Conservation (phyloP, 1,140 invertebrate species). For the Bactericera cockerelli region DNA sequence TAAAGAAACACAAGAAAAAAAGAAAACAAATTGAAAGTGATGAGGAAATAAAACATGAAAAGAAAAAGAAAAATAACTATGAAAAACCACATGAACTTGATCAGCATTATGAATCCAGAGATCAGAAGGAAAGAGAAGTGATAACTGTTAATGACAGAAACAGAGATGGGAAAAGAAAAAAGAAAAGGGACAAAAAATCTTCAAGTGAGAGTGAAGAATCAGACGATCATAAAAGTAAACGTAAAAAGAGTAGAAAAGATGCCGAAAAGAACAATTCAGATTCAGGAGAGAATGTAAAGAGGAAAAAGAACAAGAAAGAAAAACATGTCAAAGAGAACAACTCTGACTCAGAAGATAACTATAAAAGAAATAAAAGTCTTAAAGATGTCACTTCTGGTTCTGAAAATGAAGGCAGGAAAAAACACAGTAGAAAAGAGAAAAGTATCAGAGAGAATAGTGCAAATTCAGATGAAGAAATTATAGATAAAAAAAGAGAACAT, state of each 20-base stretch:
- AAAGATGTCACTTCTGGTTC: no score
- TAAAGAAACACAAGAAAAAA: constrained; percentile 7
- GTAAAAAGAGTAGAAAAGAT: constrained; percentile 9
- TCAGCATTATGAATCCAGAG: constrained; percentile 14
- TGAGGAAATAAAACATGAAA: constrained; percentile 14
- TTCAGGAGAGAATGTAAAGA: neutral
- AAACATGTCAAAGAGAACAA: neutral
- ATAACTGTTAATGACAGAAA: constrained; percentile 11
- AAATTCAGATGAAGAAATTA: no score
- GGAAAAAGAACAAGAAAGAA: constrained; percentile 1
- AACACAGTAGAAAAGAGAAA: no score
- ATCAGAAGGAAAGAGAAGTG: constrained; percentile 10
- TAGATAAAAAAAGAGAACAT: no score
- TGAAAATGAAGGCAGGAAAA: no score
- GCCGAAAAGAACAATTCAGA: neutral
- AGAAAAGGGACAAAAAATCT: neutral
- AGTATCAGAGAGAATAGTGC: no score
- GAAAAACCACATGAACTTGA: constrained; percentile 7
- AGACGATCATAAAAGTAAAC: neutral
- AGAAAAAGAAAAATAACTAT: constrained; percentile 7
- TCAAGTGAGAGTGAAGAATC: neutral
- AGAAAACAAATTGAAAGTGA: constrained; percentile 12
- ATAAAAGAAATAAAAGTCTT: no score
- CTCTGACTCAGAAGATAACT: neutral
- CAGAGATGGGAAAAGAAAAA: constrained; percentile 6